Percentiles rank a stretch among this genome's conserved stretches.
phyloP scores from a whole-genome alignment of 2,888 invertebrate genomes.

The Lochmaea capreae region DNA sequence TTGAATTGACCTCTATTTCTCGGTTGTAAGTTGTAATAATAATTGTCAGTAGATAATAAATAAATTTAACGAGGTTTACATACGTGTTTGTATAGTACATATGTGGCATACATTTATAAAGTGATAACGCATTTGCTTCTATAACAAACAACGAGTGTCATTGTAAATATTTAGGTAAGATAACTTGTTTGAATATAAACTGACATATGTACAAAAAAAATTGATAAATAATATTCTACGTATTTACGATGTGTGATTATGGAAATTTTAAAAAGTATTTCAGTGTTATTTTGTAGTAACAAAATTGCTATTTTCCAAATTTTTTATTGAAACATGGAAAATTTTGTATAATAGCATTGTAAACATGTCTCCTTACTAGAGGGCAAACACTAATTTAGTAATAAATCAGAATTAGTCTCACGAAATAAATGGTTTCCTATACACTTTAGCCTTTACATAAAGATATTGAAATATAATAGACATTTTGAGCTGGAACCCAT shows the following conservation, averaged over 20 bases:
- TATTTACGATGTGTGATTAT: neutral
- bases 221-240: neutral
- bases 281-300: neutral
- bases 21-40: neutral
- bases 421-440: too few species aligned
- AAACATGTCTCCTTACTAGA: too few species aligned
- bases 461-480: too few species aligned
- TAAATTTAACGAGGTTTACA: constrained; percentile 14
- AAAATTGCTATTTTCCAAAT: too few species aligned
- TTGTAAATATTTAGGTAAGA: constrained; percentile 12
- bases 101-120: neutral
- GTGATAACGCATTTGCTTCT: constrained; percentile 6
- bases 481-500: too few species aligned
- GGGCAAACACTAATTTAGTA: too few species aligned
- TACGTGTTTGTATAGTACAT: constrained; percentile 3
- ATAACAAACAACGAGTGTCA: constrained; percentile 10
- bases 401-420: too few species aligned
- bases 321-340: too few species aligned
- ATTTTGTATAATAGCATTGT: too few species aligned
- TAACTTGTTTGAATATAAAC: constrained; percentile 15
- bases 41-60: constrained; percentile 2
- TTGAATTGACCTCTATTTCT: neutral
- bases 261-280: neutral
- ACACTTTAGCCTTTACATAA: too few species aligned
- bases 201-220: constrained; percentile 9